Evolutionary conservation across 2,888 invertebrate species (phyloP), one percentile per base, ranked within the genome.

Genomic region (Cantharis lateralis): DNA sequence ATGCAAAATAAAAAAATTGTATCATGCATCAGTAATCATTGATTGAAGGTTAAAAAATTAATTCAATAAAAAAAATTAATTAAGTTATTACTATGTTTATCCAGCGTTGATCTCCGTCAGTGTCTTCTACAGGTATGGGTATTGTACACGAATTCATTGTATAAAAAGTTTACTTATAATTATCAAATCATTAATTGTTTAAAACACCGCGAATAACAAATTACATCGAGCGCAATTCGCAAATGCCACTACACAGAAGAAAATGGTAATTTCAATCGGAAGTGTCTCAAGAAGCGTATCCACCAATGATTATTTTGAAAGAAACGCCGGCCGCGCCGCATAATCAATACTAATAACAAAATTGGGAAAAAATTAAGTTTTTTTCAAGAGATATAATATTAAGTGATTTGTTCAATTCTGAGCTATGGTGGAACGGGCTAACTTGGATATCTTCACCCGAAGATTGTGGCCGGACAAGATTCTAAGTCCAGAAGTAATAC

Each of bases 71-170:
- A n/a, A 70, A 70, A 68, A n/a, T 26, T 64, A 77, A 74, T 74
- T 74, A 68, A 80, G 80, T 32, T 13, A 83, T 87, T 89, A 93
- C 93, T 89, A 95, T 93, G 88, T 94, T 94, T 87, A 95, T 91
- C 96, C 96, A 96, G 85, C 96, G 91, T 84, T 93, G 94, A 89
- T 97, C 96, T 71, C 96, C 96, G 84, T 95, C 95, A 68, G 90
- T 89, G 89, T 97, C 96, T 86, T 92, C 91, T 82, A 93, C 92
- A 80, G 93, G 92, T 80, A 91, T 89, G 81, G 96, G 93, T 82
- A 91, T 88, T 82, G 92, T 91, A 86, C 95, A 95, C 82, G 92
- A 91, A 90, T 94, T 95, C 94, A 94, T 94, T 74, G 13, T 32
- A 32, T 32, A 32, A 13, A 16, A 73, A 70, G 66, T 32, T 32